Conservation (phyloP, 1,140 invertebrate genomes). For the Plutomurus gul region DNA sequence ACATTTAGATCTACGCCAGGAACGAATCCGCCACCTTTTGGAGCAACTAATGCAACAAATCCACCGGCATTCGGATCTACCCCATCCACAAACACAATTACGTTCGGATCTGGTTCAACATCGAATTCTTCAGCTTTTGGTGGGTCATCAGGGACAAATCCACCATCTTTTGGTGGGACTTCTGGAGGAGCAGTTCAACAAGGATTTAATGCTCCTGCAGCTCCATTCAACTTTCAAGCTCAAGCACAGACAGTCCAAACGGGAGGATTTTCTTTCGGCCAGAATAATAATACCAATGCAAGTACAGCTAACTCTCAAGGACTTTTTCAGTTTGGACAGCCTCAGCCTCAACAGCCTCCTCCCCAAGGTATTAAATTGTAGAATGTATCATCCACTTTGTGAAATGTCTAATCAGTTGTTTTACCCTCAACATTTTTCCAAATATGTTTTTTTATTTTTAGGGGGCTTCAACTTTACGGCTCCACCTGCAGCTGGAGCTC, state of each 20-base stretch:
- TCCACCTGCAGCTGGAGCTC: not conserved
- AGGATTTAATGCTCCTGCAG: not conserved
- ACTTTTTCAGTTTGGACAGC: slow-evolving; percentile 22
- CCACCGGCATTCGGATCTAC: not conserved
- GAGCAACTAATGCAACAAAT: not conserved
- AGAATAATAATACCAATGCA: not conserved
- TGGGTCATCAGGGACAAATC: too few relatives aligned
- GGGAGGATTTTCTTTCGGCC: not conserved
- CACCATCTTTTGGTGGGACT: too few relatives aligned
- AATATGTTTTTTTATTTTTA: not conserved
- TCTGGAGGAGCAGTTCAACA: not conserved
- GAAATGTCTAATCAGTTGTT: not conserved
- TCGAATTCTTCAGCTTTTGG: not conserved
- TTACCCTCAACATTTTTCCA: not conserved
- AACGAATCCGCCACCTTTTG: not conserved
- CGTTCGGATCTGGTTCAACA: not conserved
- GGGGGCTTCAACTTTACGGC: slow-evolving; percentile 36
- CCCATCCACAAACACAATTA: not conserved
- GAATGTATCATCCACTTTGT: not conserved
- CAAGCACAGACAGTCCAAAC: not conserved
- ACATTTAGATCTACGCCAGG: not conserved
- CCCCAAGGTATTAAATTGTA: not conserved
- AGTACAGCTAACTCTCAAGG: not conserved
- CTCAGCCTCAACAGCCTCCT: not conserved
- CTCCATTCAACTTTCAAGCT: not conserved